A percentile compares a stretch with the other conserved stretches of the same genome.
phyloP scores from a whole-genome alignment of 37 sponge, comb jelly and placozoan species.

The Halichondria panicea region DNA sequence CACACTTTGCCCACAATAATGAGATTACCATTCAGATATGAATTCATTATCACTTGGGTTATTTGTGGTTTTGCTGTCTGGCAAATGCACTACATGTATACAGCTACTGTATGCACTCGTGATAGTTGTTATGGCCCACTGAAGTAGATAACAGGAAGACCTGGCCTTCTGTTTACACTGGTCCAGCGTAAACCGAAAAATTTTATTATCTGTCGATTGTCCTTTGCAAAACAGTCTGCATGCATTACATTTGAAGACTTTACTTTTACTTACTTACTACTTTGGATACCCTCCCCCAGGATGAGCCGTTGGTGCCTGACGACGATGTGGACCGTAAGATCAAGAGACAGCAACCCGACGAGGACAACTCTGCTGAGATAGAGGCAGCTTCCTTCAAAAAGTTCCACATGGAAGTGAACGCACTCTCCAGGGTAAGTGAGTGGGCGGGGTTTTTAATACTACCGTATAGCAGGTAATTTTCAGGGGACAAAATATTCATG shows the following conservation, averaged over 20 bases:
- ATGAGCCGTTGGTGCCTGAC: slow-evolving; percentile 67
- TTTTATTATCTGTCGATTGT: background rate
- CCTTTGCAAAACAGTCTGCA: background rate
- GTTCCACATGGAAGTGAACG: slow-evolving; percentile 65
- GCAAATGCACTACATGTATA: too few species aligned
- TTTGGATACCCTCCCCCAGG: slow-evolving; percentile 17
- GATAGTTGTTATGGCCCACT: too few species aligned
- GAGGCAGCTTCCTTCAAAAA: slow-evolving; percentile 76
- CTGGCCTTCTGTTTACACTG: background rate
- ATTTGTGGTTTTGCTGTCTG: too few species aligned
- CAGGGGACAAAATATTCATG: too few species aligned
- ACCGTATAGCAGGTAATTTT: too few species aligned
- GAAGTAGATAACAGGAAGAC: background rate
- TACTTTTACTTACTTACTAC: background rate
- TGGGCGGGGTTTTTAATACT: too few species aligned
- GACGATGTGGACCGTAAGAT: slow-evolving; percentile 59
- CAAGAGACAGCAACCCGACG: slow-evolving; percentile 29
- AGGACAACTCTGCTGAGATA: slow-evolving; percentile 66
- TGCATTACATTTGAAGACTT: background rate
- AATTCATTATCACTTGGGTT: too few species aligned
- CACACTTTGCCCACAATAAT: too few species aligned
- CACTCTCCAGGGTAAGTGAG: slow-evolving; percentile 62
- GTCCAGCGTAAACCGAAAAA: background rate
- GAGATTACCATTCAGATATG: too few species aligned
- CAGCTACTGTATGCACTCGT: too few species aligned